phyloP scores from a whole-genome alignment of 2,888 invertebrate genomes.

The Fissipunctia ypsillon region DNA sequence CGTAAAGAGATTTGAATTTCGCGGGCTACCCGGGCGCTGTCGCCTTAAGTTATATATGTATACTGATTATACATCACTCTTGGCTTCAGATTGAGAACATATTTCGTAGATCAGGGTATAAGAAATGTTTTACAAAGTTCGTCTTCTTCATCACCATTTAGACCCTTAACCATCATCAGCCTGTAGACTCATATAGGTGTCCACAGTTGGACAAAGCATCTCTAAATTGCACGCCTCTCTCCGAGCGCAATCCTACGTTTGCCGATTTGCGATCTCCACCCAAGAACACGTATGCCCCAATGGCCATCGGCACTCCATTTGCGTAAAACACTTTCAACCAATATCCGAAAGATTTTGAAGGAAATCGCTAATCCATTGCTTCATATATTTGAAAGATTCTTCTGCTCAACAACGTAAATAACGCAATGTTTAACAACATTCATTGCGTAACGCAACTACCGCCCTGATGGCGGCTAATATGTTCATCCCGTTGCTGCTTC shows the following conservation, averaged over 20 bases:
- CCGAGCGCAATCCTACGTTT: not conserved
- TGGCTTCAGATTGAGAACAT: not conserved
- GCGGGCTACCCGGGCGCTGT: too few species aligned
- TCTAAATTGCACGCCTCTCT: not conserved
- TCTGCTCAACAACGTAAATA: not conserved
- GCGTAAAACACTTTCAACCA: not conserved
- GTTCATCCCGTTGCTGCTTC: too few species aligned
- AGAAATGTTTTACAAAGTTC: not conserved
- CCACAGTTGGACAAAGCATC: not conserved
- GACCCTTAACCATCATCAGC: too few species aligned
- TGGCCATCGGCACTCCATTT: not conserved
- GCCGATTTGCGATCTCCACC: not conserved
- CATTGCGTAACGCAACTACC: not conserved
- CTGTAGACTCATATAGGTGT: not conserved
- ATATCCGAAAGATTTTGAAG: not conserved
- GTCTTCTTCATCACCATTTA: not conserved
- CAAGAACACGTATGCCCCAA: not conserved
- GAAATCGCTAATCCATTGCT: not conserved
- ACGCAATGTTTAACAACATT: not conserved
- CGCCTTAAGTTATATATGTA: too few species aligned
- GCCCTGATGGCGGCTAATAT: not conserved
- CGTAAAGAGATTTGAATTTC: too few species aligned
- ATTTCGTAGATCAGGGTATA: not conserved
- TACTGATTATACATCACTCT: not conserved
- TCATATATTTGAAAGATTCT: not conserved